Conservation (phyloP, 1,140 invertebrate species). For the Rhagoletis pomonella region DNA sequence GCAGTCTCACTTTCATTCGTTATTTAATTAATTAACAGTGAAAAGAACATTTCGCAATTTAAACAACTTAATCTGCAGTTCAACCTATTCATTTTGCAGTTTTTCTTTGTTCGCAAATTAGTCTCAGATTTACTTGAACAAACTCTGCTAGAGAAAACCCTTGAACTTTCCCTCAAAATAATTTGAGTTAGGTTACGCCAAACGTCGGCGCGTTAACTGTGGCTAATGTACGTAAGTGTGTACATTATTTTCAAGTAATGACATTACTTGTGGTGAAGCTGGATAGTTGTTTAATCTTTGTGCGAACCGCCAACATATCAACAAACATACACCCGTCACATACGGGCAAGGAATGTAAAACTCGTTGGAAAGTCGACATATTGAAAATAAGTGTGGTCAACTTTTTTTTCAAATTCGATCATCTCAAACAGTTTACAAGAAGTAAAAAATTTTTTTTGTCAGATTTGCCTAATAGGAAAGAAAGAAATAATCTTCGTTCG, state of each 20-base stretch:
- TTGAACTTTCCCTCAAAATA: background rate
- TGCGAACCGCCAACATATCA: no score
- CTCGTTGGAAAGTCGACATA: no score
- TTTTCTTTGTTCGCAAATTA: background rate
- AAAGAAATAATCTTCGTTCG: no score
- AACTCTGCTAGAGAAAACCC: background rate
- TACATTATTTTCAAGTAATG: background rate
- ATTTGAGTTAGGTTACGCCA: background rate
- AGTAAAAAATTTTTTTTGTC: no score
- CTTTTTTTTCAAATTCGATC: no score
- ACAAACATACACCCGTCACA: no score
- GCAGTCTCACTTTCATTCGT: background rate
- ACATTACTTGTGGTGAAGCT: slow-evolving; percentile 1
- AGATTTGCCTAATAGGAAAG: no score
- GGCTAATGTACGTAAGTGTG: no score
- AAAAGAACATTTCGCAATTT: background rate
- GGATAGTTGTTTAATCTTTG: background rate
- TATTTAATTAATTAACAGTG: slow-evolving; percentile 11
- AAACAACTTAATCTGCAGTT: background rate
- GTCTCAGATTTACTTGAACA: background rate
- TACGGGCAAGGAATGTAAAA: no score
- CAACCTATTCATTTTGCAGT: background rate
- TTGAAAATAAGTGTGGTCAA: no score
- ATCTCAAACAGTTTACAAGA: no score
- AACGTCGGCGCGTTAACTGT: background rate